Evolutionary conservation across 2,797 vertebrate genomes (phyloP).

Genomic region (Leptodactylus fallax): DNA sequence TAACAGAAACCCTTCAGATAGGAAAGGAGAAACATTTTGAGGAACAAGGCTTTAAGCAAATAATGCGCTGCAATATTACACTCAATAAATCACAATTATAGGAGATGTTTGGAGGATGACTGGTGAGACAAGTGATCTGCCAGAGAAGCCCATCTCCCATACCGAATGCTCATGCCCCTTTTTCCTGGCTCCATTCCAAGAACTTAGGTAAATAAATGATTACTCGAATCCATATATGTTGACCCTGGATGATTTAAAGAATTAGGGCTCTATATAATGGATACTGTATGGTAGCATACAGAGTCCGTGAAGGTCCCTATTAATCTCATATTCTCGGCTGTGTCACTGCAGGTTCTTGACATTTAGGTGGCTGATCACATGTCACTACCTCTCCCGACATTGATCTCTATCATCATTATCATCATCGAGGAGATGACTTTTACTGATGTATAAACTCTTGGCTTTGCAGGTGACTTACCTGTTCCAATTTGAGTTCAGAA

Average conservation of each 20-base stretch:
- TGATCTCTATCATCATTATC: too few relatives aligned
- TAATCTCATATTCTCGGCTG: neutral
- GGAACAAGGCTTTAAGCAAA: conserved; percentile 52
- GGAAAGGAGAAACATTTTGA: conserved; percentile 14
- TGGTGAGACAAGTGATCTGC: conserved; percentile 20
- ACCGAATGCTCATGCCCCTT: neutral
- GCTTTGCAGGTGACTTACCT: too few relatives aligned
- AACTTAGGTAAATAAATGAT: neutral
- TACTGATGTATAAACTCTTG: too few relatives aligned
- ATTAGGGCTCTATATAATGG: neutral
- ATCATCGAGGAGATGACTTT: too few relatives aligned
- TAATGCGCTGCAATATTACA: conserved; percentile 46
- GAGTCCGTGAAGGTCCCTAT: neutral
- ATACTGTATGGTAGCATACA: neutral
- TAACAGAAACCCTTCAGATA: conserved; percentile 24
- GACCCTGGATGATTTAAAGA: neutral
- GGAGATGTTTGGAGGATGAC: conserved; percentile 24
- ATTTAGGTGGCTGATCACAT: too few relatives aligned
- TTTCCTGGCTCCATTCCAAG: neutral
- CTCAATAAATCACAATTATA: conserved; percentile 45
- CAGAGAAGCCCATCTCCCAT: conserved; percentile 1
- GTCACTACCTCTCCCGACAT: too few relatives aligned
- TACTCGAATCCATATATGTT: neutral
- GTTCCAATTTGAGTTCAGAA: too few relatives aligned
- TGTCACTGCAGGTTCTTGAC: too few relatives aligned